A percentile compares a stretch with the other conserved stretches of the same genome.
Evolutionary conservation across 2,797 vertebrate species (phyloP).

Genomic region (Glossophaga mutica): DNA sequence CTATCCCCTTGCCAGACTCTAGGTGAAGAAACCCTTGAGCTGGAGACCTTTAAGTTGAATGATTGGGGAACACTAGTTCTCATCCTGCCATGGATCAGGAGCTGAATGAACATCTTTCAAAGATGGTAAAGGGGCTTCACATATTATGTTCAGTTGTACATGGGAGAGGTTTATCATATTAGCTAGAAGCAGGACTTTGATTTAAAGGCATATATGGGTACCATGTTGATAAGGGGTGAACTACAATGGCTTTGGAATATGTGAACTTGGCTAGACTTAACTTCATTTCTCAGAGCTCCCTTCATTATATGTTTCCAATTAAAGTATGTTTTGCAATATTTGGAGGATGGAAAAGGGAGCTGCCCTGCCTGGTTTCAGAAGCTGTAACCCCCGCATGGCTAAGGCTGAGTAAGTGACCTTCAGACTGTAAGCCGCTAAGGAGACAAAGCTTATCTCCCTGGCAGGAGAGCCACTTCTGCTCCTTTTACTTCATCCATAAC

Average conservation of each 20-base stretch:
- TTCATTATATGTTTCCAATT: not conserved
- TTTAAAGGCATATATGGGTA: not conserved
- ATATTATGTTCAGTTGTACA: not conserved
- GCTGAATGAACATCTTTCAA: not conserved
- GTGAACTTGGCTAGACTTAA: not conserved
- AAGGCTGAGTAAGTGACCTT: no score
- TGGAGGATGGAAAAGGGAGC: not conserved
- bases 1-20: not conserved
- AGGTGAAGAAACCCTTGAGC: rapidly evolving
- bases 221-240: not conserved
- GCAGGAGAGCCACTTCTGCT: no score
- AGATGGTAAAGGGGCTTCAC: not conserved
- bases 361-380: no score
- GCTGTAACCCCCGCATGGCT: no score
- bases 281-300: not conserved
- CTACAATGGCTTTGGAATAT: not conserved
- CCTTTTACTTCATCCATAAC: no score
- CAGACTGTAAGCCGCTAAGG: no score
- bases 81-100: not conserved
- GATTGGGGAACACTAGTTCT: not conserved
- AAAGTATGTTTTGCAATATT: not conserved
- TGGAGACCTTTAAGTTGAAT: not conserved
- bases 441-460: no score
- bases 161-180: not conserved
- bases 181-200: not conserved